Evolutionary conservation across 2,113 vertebrate species (phyloP).

Genomic region (Heteronetta atricapilla): DNA sequence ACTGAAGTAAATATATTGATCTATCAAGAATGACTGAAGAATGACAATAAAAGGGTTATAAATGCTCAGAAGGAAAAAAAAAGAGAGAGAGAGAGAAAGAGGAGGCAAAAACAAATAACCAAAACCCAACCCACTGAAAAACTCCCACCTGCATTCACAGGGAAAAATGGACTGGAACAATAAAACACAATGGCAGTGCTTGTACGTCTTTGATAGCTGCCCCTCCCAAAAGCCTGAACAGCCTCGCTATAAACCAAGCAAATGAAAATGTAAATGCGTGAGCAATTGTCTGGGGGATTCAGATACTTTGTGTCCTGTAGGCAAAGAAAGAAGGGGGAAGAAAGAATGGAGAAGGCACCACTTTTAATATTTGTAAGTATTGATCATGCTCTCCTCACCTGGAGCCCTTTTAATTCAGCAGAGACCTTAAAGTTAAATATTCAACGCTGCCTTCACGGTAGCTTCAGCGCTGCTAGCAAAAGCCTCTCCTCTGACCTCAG

Average conservation of each 20-base stretch:
- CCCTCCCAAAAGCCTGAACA: slow-evolving; percentile 49
- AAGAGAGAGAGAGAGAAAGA: not conserved
- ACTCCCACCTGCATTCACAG: slow-evolving; percentile 49
- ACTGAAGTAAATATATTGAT: slow-evolving; percentile 57
- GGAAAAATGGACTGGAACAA: slow-evolving; percentile 43
- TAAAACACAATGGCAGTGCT: slow-evolving; percentile 51
- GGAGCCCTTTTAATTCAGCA: not conserved
- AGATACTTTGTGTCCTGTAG: slow-evolving; percentile 12
- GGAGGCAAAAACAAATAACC: slow-evolving; percentile 15
- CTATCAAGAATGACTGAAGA: slow-evolving; percentile 64
- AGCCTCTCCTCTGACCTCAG: not conserved
- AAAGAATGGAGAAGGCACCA: not conserved
- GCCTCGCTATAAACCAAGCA: slow-evolving; percentile 35
- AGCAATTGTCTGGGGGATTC: slow-evolving; percentile 5
- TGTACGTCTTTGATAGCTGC: slow-evolving; percentile 26
- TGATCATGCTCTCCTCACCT: not conserved
- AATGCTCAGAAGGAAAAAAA: slow-evolving; percentile 34
- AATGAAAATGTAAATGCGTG: slow-evolving; percentile 55
- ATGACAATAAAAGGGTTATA: slow-evolving; percentile 60
- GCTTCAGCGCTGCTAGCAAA: not conserved
- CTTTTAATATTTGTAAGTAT: slow-evolving; percentile 2
- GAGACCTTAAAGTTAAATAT: not conserved
- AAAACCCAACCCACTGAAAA: slow-evolving; percentile 32
- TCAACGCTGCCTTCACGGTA: not conserved
- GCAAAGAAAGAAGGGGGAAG: not conserved